These are phyloP conservation scores for Phoeniculus purpureus DNA, from an alignment of 2,797 vertebrate genomes.

Conservation along the genomic window DNA sequence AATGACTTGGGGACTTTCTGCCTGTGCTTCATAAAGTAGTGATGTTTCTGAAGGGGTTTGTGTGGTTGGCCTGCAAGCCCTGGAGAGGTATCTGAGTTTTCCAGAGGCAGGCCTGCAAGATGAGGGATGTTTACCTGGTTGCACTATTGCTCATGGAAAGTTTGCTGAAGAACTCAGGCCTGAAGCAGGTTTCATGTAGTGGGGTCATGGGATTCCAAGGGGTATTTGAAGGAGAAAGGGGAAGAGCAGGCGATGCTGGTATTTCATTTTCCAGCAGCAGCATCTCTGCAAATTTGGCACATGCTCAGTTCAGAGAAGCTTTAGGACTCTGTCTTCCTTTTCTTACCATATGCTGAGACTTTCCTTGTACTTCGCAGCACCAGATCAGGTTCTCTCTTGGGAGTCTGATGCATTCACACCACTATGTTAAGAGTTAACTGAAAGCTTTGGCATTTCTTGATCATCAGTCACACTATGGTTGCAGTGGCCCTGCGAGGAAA, in stretches of 20 bases:
- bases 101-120: neutral
- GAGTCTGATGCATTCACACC: neutral
- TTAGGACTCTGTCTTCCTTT: neutral
- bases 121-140: neutral
- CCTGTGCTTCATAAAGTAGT: neutral
- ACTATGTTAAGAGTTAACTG: neutral
- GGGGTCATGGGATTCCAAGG: neutral
- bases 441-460: neutral
- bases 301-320: neutral
- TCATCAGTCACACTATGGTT: neutral
- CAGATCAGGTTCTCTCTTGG: neutral
- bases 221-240: neutral
- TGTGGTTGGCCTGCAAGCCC: neutral
- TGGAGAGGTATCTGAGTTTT: neutral
- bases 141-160: neutral
- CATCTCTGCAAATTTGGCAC: neutral
- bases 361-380: neutral
- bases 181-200: neutral
- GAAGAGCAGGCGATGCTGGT: neutral
- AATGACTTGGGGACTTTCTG: neutral
- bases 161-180: neutral
- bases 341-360: neutral
- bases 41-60: neutral
- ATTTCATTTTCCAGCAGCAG: neutral
- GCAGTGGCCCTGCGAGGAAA: neutral